Evolutionary conservation across 2,113 vertebrate species (phyloP).

Genomic region (Corvus moneduloides): DNA sequence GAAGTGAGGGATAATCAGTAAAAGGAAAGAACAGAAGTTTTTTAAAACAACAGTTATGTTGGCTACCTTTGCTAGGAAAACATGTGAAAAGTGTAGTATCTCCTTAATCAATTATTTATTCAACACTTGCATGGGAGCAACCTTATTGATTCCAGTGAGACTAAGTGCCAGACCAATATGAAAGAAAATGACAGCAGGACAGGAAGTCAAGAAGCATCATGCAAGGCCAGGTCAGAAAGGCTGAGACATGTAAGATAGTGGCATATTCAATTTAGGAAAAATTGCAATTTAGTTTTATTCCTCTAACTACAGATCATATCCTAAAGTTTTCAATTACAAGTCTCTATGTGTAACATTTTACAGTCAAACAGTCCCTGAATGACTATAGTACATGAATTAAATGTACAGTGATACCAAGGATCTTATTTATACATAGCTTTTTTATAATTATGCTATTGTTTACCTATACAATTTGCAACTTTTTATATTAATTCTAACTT

Average conservation of each 20-base stretch:
- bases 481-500: neutral
- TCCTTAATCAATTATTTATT: slow-evolving; percentile 68
- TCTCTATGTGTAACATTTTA: neutral
- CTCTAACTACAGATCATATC: neutral
- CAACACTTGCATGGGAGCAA: slow-evolving; percentile 54
- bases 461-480: neutral
- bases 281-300: neutral
- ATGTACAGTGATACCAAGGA: neutral
- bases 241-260: neutral
- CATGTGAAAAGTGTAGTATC: neutral
- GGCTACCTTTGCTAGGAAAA: neutral
- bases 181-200: slow-evolving; percentile 55
- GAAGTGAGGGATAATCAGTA: neutral
- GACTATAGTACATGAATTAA: neutral
- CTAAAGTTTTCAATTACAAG: neutral
- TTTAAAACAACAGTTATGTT: neutral
- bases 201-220: slow-evolving; percentile 54
- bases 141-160: slow-evolving; percentile 60
- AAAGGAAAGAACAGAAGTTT: neutral
- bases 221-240: slow-evolving; percentile 37
- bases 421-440: neutral
- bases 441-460: neutral
- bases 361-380: neutral
- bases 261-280: slow-evolving; percentile 29
- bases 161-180: slow-evolving; percentile 46